Base-by-base conservation (phyloP, 2,888 invertebrate species). In the Luperina testacea region DNA sequence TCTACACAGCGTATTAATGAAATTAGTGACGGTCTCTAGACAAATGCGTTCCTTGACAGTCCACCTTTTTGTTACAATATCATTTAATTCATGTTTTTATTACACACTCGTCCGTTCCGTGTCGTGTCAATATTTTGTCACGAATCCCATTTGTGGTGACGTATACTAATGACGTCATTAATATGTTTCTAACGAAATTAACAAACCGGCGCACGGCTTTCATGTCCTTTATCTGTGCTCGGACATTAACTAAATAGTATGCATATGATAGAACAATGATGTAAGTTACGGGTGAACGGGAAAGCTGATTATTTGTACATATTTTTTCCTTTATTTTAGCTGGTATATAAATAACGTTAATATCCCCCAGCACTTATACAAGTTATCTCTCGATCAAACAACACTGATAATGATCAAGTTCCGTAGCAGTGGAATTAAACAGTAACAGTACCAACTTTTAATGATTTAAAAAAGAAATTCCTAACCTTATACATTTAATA, bases 91-190 rank as follows among this genome's bases (percentile, higher is more conserved):
- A 91, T 93, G 91, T 94, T 95, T 95, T 95, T 95, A 91, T 90
- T 88, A 85, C 84, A 86, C 90, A 90, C 90, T 90, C 89, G 86
- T 84, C 84, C 89, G 84, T 84, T 82, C 87, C 80, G 80, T 86
- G 87, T 87, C 94, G 93, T 95, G 96, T 97, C 96, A 96, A 97
- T 97, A 96, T 96, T 96, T 95, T 97, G 96, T 97, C 97, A 97
- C 96, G 96, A 96, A 93, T 94, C 92, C 92, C 95, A 95, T 95
- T 95, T 92, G 88, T 90, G 88, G 91, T 90, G 96, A 96, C 96
- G 92, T 94, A 88, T 92, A 97, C 94, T 95, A 96, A 97, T 96
- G 95, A 88, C 86, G 88, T 92, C 94, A 95, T 96, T 96, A 96
- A 96, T 96, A 94, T 94, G 92, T 92, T 94, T 94, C 93, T 95